Percentiles rank a stretch among this genome's conserved stretches.
phyloP scores from a whole-genome alignment of 2,888 invertebrate species.

The Keiferia lycopersicella region DNA sequence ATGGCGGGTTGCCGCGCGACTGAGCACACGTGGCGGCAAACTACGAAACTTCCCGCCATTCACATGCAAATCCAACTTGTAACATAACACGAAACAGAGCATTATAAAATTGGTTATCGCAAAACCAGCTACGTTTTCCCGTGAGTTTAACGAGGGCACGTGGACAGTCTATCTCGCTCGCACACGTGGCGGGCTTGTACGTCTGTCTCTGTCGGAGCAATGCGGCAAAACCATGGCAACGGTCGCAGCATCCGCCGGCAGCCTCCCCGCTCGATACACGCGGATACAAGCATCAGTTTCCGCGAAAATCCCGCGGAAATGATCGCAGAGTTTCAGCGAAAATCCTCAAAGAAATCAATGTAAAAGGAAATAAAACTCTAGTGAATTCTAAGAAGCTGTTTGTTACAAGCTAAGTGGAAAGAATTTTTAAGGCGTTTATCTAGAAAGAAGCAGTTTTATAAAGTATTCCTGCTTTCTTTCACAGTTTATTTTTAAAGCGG shows the following conservation, averaged over 20 bases:
- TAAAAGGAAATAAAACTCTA: neutral
- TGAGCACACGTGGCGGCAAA: slow-evolving; percentile 30
- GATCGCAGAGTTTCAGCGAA: no score
- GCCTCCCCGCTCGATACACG: slow-evolving; percentile 31
- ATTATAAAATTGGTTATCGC: slow-evolving; percentile 11
- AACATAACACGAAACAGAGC: slow-evolving; percentile 9
- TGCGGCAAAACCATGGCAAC: slow-evolving; percentile 72
- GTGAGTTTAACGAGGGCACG: neutral
- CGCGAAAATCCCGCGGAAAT: neutral
- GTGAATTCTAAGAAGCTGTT: no score
- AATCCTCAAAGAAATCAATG: neutral
- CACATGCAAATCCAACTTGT: slow-evolving; percentile 11
- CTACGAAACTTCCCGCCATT: slow-evolving; percentile 13
- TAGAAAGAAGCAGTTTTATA: neutral
- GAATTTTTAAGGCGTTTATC: neutral
- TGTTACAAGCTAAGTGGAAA: no score
- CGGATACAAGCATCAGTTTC: neutral
- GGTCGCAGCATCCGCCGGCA: slow-evolving; percentile 56
- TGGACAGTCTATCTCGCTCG: slow-evolving; percentile 33
- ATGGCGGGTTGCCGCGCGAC: slow-evolving; percentile 32
- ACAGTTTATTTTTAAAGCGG: neutral
- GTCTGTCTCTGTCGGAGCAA: slow-evolving; percentile 60
- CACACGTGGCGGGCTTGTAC: slow-evolving; percentile 35
- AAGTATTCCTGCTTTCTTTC: neutral
- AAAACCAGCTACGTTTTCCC: neutral